phyloP scores from a whole-genome alignment of 2,888 invertebrate species.

The Nineta flava region DNA sequence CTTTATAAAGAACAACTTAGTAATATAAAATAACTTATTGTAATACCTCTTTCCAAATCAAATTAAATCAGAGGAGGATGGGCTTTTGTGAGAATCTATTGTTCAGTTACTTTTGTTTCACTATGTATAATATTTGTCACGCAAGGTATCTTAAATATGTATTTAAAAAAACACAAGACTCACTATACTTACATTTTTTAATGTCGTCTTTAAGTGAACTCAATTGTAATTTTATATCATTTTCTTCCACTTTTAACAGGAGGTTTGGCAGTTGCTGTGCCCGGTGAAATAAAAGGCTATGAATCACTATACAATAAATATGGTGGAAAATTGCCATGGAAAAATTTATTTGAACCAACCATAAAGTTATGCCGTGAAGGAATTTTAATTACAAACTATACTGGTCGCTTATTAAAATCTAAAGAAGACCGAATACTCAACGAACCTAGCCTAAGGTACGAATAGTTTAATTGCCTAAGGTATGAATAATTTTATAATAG shows the following conservation, averaged over 20 bases:
- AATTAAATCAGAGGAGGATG: too few species aligned
- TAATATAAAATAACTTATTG: too few species aligned
- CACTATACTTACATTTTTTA: too few species aligned
- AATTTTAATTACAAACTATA: slow-evolving; percentile 47
- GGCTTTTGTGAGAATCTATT: too few species aligned
- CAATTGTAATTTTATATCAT: too few species aligned
- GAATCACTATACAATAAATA: slow-evolving; percentile 57
- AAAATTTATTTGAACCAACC: slow-evolving; percentile 57
- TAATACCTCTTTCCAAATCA: too few species aligned
- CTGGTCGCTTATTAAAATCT: slow-evolving; percentile 35
- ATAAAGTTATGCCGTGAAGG: slow-evolving; percentile 62
- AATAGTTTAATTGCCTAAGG: slow-evolving; percentile 18
- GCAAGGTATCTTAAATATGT: too few species aligned
- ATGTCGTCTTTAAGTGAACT: too few species aligned
- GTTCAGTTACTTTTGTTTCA: too few species aligned
- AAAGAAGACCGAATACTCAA: slow-evolving; percentile 35
- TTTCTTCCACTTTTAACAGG: slow-evolving; percentile 25
- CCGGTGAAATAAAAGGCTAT: slow-evolving; percentile 78
- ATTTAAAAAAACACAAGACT: too few species aligned
- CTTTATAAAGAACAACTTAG: too few species aligned
- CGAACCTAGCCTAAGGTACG: slow-evolving; percentile 42
- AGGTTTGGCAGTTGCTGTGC: slow-evolving; percentile 67
- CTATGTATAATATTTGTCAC: too few species aligned
- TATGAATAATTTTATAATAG: slow-evolving; percentile 19
- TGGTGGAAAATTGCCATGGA: slow-evolving; percentile 60